Evolutionary conservation across 2,113 vertebrate genomes (phyloP).

Genomic region (Martes martes): DNA sequence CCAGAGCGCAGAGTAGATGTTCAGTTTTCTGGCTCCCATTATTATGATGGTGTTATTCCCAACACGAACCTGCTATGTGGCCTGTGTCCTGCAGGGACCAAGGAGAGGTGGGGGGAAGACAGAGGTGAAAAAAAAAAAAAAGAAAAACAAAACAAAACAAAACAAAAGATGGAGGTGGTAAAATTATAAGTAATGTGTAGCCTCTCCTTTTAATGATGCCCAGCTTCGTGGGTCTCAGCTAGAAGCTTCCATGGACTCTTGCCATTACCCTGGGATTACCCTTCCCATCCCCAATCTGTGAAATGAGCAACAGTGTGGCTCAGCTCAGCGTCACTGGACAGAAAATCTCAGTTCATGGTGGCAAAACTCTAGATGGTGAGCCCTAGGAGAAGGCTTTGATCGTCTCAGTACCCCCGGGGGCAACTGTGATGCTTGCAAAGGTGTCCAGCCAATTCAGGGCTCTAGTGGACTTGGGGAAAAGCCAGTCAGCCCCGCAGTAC

Average conservation of each 20-base stretch:
- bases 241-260: background rate
- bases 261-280: background rate
- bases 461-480: rapidly evolving
- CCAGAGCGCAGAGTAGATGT: rapidly evolving
- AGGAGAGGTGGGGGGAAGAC: rapidly evolving
- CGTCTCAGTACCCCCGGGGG: rapidly evolving
- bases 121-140: no score
- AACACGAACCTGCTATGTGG: rapidly evolving
- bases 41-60: background rate
- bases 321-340: background rate
- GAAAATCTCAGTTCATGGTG: rapidly evolving
- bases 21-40: no score
- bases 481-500: rapidly evolving
- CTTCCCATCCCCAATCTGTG: background rate
- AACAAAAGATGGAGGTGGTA: background rate
- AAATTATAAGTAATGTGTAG: background rate
- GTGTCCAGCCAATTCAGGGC: rapidly evolving
- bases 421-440: background rate
- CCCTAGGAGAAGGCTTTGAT: background rate
- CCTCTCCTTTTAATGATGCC: background rate
- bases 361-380: background rate
- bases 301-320: background rate
- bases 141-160: no score
- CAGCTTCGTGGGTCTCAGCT: background rate
- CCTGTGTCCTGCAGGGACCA: background rate